These are phyloP conservation scores for Pantherophis guttatus DNA, from an alignment of 2,113 vertebrate species.

Conservation along the genomic window DNA sequence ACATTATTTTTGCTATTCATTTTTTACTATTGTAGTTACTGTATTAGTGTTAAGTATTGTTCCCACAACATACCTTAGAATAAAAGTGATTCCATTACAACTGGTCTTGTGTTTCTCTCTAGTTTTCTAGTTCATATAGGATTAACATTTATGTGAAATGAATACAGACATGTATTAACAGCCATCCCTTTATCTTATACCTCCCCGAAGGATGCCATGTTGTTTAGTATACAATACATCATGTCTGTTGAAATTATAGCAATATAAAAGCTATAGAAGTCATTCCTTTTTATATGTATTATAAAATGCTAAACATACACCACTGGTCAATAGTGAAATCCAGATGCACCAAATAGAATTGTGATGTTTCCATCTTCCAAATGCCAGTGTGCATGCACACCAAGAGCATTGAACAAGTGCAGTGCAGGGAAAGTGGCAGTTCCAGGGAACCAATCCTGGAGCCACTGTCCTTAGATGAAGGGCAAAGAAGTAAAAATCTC, in stretches of 20 bases:
- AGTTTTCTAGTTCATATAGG: constrained; percentile 3
- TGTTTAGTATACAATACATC: constrained; percentile 29
- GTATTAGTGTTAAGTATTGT: constrained; percentile 23
- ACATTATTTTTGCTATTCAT: constrained; percentile 22
- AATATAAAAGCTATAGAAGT: not conserved
- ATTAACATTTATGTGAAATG: constrained; percentile 4
- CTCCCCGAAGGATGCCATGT: not conserved
- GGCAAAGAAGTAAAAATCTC: not conserved
- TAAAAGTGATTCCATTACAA: constrained; percentile 39
- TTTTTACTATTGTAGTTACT: constrained; percentile 16
- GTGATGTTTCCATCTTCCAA: not conserved
- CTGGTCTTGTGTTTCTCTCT: constrained; percentile 14
- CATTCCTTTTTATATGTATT: constrained; percentile 10
- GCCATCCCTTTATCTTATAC: not conserved
- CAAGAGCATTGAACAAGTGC: not conserved
- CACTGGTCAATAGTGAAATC: not conserved
- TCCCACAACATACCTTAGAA: constrained; percentile 24
- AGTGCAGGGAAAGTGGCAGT: not conserved
- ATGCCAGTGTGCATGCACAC: not conserved
- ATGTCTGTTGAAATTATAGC: not conserved
- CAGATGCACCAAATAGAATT: not conserved
- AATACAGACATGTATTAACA: not conserved
- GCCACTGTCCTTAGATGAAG: not conserved
- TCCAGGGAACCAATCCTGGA: not conserved
- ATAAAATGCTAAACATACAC: constrained; percentile 7